Conservation (phyloP, 1,140 invertebrate species). For the Globodera rostochiensis region DNA sequence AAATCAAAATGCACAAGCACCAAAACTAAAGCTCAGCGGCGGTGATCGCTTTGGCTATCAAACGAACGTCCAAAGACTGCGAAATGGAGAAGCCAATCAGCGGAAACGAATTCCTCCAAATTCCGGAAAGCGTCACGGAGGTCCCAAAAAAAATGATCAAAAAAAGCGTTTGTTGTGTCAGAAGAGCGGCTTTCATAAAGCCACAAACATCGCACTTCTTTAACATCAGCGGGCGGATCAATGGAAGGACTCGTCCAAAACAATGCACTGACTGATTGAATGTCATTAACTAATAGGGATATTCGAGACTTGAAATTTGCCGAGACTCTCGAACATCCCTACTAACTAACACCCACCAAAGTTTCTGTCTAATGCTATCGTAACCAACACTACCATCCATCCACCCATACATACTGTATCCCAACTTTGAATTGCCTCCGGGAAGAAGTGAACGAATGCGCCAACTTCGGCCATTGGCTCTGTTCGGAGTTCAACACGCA, state of each 20-base stretch:
- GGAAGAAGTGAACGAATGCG: slow-evolving; percentile 46
- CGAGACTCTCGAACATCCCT: no score
- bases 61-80: no score
- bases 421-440: neutral
- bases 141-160: no score
- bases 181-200: neutral
- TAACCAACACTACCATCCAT: neutral
- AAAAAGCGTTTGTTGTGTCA: neutral
- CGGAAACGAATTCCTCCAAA: no score
- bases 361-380: neutral
- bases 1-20: neutral
- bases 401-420: slow-evolving; percentile 10
- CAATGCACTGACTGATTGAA: neutral
- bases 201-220: neutral
- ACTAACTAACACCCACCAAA: no score
- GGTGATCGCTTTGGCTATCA: no score
- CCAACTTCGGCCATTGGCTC: slow-evolving; percentile 23
- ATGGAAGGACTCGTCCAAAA: no score
- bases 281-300: neutral
- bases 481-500: slow-evolving; percentile 49
- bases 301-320: no score
- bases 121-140: no score
- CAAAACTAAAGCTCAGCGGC: neutral
- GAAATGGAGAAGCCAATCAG: no score
- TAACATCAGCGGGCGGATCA: neutral